phyloP scores from a whole-genome alignment of 2,113 vertebrate genomes.

The Rhadina sibilatrix region DNA sequence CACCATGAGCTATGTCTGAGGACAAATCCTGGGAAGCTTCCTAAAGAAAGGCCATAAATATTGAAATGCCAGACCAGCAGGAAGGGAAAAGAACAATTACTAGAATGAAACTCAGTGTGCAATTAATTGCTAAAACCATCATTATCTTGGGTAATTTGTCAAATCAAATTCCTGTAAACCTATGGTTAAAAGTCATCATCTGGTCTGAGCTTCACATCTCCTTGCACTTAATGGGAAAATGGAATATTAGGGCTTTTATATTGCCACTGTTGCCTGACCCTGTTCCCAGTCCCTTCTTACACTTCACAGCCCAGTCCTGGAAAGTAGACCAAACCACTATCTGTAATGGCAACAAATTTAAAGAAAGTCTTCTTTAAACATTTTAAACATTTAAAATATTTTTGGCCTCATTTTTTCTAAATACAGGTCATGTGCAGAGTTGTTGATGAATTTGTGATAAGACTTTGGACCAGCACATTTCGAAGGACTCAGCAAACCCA shows the following conservation, averaged over 20 bases:
- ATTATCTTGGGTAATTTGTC: not conserved
- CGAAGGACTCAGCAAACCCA: not conserved
- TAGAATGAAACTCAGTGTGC: not conserved
- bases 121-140: not conserved
- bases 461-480: not conserved
- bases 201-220: not conserved
- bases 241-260: not conserved
- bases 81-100: not conserved
- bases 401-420: not conserved
- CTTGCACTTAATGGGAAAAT: not conserved
- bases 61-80: not conserved
- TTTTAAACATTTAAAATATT: not conserved
- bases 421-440: not conserved
- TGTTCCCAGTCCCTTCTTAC: not conserved
- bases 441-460: not conserved
- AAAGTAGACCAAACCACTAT: not conserved
- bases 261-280: not conserved
- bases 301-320: not conserved
- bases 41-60: not conserved
- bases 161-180: not conserved
- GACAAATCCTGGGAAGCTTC: not conserved
- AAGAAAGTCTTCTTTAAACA: not conserved
- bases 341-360: not conserved
- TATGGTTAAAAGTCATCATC: not conserved
- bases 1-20: not conserved